Evolutionary conservation across 2,888 invertebrate species (phyloP), one percentile per base, ranked within the genome.

Genomic region (Unio delphinus): DNA sequence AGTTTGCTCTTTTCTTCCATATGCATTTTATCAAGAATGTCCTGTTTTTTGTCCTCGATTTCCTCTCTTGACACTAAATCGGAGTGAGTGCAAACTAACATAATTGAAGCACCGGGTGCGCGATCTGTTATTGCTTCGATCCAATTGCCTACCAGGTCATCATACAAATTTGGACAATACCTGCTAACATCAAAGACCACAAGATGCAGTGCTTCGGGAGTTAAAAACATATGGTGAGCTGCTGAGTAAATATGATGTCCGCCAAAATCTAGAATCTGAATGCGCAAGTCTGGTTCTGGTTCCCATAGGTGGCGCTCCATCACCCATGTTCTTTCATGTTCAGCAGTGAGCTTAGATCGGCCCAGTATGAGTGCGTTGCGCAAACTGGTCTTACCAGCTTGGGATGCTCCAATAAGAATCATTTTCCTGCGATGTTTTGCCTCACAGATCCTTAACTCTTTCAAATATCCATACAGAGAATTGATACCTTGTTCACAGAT

Each of bases 241-340:
- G 86, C 87, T n/a, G 85, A 85, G 72, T 87, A 87, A 55, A 87
- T 85, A 66, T 87, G 86, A 69, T 87, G 87, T 4, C 87, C 87
- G 2, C 87, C 87, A 80, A 87, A 87, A 72, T 87, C 87, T 17
- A 86, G 75, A 34, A 86, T 81, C 76, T 86, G 86, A 23, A 87
- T 81, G 23, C 86, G 67, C 17, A 86, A 71, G n/a, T 82, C 78
- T 2, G 84, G 81, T 61, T 85, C 83, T 1, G 87, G 87, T 66
- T 87, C 87, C 87, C 87, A 87, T 8, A 87, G 76, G 67, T 86
- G 86, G 56, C 85, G 76, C 62, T 87, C 87, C 74, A 87, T 77
- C 3, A 87, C 87, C 86, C 86, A 86, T 3, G 87, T 87, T n/a
- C 87, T 73, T 68, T 87, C 87, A 73, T 84, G 78, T 62, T 83